Base-by-base conservation (phyloP, 2,888 invertebrate genomes). In the Allophyes oxyacanthae region DNA sequence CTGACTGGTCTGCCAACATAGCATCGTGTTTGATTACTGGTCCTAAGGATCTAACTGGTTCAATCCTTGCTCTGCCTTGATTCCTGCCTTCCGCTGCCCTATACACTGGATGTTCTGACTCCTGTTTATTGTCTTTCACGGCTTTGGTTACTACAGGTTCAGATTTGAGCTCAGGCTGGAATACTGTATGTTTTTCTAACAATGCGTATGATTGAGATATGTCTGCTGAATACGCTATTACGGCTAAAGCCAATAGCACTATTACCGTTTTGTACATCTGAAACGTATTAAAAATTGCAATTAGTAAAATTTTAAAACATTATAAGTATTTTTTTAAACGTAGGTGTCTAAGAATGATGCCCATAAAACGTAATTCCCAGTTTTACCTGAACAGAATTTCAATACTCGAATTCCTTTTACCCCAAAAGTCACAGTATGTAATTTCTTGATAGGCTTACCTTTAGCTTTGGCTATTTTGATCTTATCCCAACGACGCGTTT, bases 1-100 rank as follows among this genome's bases (percentile, higher is more conserved):
- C 62, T 2, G 91, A 87, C 56, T 91, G 89, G 58, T 94, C 93
- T 15, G 90, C 85, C 14, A 93, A 53, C 92, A 93, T 92, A n/a
- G 79, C 71, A 30, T 90, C 91, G 71, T 91, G 86, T 52, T 87
- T 90, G 2, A 88, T 82, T 13, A 87, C 81, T 2, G 88, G 83
- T 6, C 85, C 86, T 11, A 62, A 72, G 0, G 91, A 67, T 46
- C 82, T 85, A 0, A 90, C 89, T 43, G 88, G 88, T 64, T 88
- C 84, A 32, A 90, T 84, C 55, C 85, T 84, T 0, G 85, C 88
- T 52, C 92, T 79, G 10, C 85, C 88, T 70, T 85, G 84, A 50
- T 79, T 77, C 13, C 57, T 83, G 6, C 72, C 72, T 30, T 86
- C 86, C 14, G 87, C 87, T 28, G 76, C 80, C 69, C 80, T 85